phyloP scores from a whole-genome alignment of 2,113 vertebrate genomes.

The Chionomys nivalis region DNA sequence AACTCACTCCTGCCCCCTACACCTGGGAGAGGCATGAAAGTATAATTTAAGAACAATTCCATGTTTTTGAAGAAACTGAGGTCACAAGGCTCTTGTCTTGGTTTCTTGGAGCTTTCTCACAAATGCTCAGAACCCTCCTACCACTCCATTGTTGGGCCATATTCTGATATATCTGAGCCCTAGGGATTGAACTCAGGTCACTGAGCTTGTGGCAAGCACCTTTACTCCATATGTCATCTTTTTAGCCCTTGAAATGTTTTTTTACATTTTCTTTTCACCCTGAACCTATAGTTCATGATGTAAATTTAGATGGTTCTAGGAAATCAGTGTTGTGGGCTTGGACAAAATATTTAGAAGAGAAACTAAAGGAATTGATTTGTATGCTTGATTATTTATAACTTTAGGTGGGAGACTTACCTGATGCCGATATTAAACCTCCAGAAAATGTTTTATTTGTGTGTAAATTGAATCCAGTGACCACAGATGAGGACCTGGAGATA shows the following conservation, averaged over 20 bases:
- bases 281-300: background rate
- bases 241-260: background rate
- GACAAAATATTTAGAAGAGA: background rate
- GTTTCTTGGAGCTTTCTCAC: background rate
- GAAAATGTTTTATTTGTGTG: slow-evolving; percentile 98
- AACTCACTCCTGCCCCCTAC: background rate
- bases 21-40: background rate
- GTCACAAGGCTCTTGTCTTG: background rate
- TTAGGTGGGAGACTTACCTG: slow-evolving; percentile 97
- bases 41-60: background rate
- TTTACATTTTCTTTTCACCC: slow-evolving; percentile 21
- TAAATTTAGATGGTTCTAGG: slow-evolving; percentile 43
- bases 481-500: slow-evolving; percentile 97
- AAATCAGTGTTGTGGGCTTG: slow-evolving; percentile 3
- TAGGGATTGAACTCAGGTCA: background rate
- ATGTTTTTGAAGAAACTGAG: background rate
- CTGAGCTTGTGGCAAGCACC: no score
- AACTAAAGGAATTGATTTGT: slow-evolving; percentile 56
- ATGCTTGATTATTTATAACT: slow-evolving; percentile 59
- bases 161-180: background rate
- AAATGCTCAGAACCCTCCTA: background rate
- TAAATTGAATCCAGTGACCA: slow-evolving; percentile 98
- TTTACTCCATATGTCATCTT: background rate
- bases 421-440: slow-evolving; percentile 95
- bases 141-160: background rate